Conservation (phyloP, 53 echinoderm and acorn worm genomes). For the Zoroaster sp. region DNA sequence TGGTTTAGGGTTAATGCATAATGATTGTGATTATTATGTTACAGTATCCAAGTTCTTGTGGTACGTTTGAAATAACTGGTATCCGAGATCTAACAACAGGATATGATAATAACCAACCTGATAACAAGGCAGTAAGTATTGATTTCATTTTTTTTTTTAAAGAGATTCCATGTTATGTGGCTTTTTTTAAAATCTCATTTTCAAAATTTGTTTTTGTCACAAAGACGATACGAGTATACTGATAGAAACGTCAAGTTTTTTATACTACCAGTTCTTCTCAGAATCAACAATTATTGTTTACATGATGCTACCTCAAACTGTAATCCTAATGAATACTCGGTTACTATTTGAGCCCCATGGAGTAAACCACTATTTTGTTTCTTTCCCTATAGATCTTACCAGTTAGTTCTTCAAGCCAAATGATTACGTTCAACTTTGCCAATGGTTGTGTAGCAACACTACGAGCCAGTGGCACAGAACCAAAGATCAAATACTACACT, state of each 20-base stretch:
- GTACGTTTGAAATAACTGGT: conserved; percentile 70
- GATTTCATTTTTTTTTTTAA: neutral
- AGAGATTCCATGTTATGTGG: too few relatives aligned
- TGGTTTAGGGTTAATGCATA: too few relatives aligned
- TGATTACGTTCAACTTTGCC: conserved; percentile 96
- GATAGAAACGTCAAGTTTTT: too few relatives aligned
- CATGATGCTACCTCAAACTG: neutral
- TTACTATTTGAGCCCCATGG: too few relatives aligned
- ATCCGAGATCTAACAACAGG: conserved; percentile 93
- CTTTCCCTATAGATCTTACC: conserved; percentile 71
- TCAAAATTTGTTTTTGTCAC: neutral
- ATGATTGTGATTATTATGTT: neutral
- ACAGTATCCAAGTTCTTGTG: conserved; percentile 80
- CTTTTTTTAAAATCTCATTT: too few relatives aligned
- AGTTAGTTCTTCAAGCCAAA: conserved; percentile 91
- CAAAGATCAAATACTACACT: conserved; percentile 98
- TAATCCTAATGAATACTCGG: too few relatives aligned
- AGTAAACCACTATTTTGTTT: too few relatives aligned
- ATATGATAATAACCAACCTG: conserved; percentile 90
- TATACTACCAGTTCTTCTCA: neutral
- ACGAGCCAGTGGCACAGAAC: conserved; percentile 94
- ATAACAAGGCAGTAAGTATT: conserved; percentile 94
- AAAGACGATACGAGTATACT: too few relatives aligned
- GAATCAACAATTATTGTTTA: too few relatives aligned
- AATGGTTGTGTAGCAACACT: conserved; percentile 94